phyloP scores from a whole-genome alignment of 1,140 invertebrate genomes.

The Pararge aegeria region DNA sequence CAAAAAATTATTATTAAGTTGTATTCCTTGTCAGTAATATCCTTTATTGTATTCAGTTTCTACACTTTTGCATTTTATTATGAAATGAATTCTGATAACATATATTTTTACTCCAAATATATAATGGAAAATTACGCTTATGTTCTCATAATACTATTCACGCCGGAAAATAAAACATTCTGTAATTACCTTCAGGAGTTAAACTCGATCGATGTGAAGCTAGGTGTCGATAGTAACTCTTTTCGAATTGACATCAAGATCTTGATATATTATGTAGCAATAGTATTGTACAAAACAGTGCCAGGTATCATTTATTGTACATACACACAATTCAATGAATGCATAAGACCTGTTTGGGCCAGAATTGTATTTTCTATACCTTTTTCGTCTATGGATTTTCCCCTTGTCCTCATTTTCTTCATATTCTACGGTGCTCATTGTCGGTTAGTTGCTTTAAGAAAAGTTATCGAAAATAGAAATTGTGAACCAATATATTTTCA shows the following conservation, averaged over 20 bases:
- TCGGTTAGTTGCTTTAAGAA: background rate
- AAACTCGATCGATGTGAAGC: conserved; percentile 5
- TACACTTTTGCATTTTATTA: background rate
- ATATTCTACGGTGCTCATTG: background rate
- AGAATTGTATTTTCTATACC: background rate
- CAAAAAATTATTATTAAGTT: background rate
- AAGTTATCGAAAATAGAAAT: background rate
- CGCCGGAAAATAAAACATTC: conserved; percentile 4
- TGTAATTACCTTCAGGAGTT: conserved; percentile 4
- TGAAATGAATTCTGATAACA: background rate
- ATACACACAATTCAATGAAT: background rate
- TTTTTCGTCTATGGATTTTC: background rate
- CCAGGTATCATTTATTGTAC: background rate
- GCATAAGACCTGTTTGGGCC: background rate
- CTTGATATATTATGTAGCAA: background rate
- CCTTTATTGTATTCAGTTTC: background rate
- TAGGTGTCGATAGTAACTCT: background rate
- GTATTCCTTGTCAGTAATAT: background rate
- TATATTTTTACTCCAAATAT: background rate
- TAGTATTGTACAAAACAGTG: background rate
- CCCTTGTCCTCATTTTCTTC: background rate
- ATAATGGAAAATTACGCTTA: background rate
- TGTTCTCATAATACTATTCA: background rate
- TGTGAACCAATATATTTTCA: background rate
- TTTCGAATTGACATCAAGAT: background rate